Conservation (phyloP, 2,113 vertebrate species). For the Ailurus styani region DNA sequence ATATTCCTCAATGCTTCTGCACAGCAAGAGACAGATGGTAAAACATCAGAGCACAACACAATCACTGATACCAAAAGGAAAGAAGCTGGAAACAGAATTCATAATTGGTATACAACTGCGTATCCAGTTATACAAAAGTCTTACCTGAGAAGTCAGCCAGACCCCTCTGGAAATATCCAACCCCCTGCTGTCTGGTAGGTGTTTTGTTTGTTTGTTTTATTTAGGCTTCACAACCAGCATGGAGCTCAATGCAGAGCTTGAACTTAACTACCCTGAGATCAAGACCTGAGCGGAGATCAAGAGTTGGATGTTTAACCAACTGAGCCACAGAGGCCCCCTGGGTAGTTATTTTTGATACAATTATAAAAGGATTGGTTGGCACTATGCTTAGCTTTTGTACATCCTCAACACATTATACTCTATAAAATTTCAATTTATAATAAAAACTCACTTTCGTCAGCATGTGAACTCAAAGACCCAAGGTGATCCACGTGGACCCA, state of each 20-base stretch:
- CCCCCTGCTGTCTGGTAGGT: not conserved
- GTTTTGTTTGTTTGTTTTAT: not conserved
- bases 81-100: slow-evolving; percentile 1
- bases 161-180: not conserved
- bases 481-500: not conserved
- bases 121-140: not conserved
- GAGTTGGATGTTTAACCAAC: not conserved
- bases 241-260: not conserved
- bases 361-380: not conserved
- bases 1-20: not conserved
- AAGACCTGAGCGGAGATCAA: not conserved
- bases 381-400: not conserved
- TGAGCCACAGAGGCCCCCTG: not conserved
- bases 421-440: not conserved
- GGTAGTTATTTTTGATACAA: slow-evolving; percentile 1
- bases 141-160: slow-evolving; percentile 19
- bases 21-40: not conserved
- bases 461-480: slow-evolving; percentile 19
- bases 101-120: not conserved
- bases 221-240: not conserved
- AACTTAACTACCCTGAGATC: not conserved
- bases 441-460: not conserved
- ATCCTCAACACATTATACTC: not conserved
- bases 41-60: slow-evolving; percentile 28
- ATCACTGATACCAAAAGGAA: not conserved